These are phyloP conservation scores for Dendroctonus ponderosae DNA, from an alignment of 1,140 invertebrate species.

Conservation along the genomic window DNA sequence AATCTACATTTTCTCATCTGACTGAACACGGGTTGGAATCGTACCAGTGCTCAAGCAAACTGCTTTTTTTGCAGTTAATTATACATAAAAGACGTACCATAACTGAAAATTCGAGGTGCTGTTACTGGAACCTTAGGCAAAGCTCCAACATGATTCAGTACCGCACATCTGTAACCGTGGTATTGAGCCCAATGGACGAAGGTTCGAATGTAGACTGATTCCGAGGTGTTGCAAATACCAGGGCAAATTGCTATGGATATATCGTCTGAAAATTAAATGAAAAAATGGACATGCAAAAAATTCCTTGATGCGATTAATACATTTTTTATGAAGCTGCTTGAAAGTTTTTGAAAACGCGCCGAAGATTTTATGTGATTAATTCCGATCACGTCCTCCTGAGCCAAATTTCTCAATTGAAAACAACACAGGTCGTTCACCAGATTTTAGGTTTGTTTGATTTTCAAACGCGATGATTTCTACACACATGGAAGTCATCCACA, in stretches of 20 bases:
- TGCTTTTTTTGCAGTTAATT: too few species aligned
- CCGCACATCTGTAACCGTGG: conserved; percentile 85
- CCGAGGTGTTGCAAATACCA: conserved; percentile 90
- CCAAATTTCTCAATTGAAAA: too few species aligned
- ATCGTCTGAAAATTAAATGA: conserved; percentile 65
- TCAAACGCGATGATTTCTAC: too few species aligned
- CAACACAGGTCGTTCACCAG: too few species aligned
- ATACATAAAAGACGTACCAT: conserved; percentile 62
- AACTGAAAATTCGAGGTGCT: conserved; percentile 83
- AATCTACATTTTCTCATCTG: too few species aligned
- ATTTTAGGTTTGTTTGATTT: too few species aligned
- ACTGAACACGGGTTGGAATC: too few species aligned
- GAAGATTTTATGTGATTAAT: background rate
- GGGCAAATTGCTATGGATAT: conserved; percentile 87
- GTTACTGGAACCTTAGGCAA: conserved; percentile 80
- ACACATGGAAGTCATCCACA: too few species aligned
- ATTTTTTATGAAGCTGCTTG: background rate
- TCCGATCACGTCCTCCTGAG: too few species aligned
- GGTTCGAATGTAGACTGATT: conserved; percentile 89
- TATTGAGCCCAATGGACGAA: conserved; percentile 88
- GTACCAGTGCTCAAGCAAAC: too few species aligned
- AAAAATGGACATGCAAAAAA: background rate
- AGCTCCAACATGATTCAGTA: conserved; percentile 93
- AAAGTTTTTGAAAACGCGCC: background rate
- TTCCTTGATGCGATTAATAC: background rate